Conservation (phyloP, 1,140 invertebrate species). For the Anoplolepis gracilipes region DNA sequence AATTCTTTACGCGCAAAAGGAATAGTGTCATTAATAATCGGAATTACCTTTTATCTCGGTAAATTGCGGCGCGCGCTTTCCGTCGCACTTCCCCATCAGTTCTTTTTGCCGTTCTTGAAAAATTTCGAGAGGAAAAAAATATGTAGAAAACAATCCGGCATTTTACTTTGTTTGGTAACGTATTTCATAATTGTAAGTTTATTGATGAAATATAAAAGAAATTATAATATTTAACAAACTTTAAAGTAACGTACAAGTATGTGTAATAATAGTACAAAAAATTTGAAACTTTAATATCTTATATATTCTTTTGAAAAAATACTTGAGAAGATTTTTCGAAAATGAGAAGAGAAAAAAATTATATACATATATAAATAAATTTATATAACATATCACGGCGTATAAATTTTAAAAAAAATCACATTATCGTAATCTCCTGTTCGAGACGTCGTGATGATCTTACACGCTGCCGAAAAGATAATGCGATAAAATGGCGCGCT, state of each 20-base stretch:
- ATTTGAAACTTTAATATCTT: neutral
- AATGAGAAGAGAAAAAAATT: neutral
- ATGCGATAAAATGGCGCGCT: neutral
- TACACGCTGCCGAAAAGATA: neutral
- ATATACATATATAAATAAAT: neutral
- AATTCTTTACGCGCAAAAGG: constrained; percentile 68
- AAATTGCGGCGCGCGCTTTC: constrained; percentile 58
- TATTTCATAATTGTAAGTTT: neutral
- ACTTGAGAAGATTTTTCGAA: neutral
- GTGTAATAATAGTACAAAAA: neutral
- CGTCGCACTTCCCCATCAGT: constrained; percentile 56
- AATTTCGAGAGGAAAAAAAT: constrained; percentile 43
- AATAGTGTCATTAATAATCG: constrained; percentile 72
- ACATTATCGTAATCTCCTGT: neutral
- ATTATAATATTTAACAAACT: neutral
- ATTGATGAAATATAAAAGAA: neutral
- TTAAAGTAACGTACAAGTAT: neutral
- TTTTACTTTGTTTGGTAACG: neutral
- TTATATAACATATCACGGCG: neutral
- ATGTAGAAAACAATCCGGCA: constrained; percentile 7
- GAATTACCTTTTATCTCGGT: constrained; percentile 70
- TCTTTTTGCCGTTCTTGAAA: neutral
- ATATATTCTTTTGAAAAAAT: neutral
- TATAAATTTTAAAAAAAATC: neutral
- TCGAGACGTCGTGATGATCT: neutral